Evolutionary conservation across 2,113 vertebrate genomes (phyloP).

Genomic region (Gallinago jamesoni): DNA sequence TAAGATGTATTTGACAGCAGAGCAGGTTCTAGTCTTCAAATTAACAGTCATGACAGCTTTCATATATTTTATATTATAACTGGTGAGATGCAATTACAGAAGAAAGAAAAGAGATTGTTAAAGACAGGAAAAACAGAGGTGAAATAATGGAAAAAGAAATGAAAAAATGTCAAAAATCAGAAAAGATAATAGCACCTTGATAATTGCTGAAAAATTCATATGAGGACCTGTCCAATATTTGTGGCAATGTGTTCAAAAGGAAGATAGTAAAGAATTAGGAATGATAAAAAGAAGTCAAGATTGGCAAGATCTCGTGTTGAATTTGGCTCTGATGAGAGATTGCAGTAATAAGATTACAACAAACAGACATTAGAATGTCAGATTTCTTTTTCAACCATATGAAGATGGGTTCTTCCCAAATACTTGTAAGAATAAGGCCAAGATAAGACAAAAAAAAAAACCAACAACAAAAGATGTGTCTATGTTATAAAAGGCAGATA

Average conservation of each 20-base stretch:
- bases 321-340: neutral
- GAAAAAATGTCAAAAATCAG: neutral
- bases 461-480: neutral
- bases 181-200: neutral
- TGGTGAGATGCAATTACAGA: neutral
- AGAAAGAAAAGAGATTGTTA: neutral
- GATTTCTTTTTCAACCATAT: neutral
- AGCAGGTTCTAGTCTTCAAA: neutral
- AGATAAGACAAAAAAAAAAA: neutral
- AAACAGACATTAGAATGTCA: neutral
- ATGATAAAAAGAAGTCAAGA: neutral
- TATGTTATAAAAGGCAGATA: neutral
- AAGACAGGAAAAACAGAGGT: neutral
- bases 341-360: neutral
- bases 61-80: neutral
- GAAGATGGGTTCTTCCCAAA: neutral
- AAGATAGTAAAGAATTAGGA: neutral
- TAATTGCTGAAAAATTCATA: neutral
- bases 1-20: neutral
- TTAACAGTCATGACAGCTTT: neutral
- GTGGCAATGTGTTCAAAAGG: neutral
- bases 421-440: neutral
- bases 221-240: neutral
- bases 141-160: neutral
- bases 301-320: neutral